Evolutionary conservation across 2,888 invertebrate species (phyloP), one percentile per base, ranked within the genome.

Genomic region (Bimastos eiseni): DNA sequence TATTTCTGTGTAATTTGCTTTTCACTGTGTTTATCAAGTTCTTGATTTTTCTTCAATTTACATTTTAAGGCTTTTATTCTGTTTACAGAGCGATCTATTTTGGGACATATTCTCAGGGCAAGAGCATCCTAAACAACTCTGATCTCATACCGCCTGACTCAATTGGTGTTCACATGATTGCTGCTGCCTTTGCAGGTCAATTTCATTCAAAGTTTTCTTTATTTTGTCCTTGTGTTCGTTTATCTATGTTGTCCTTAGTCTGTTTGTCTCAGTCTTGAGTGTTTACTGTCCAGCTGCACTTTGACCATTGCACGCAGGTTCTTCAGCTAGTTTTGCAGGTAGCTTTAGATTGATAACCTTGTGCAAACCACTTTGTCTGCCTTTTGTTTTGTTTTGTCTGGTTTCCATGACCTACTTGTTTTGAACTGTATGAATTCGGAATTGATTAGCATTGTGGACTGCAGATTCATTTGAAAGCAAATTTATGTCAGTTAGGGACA

Each of bases 141-240:
- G 70, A 11, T 70, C 86, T 91, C 19, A 6, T 91, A 21, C 41
- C 90, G 19, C 92, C 92, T 17, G 94, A 94, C 91, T 94, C 94
- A 38, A 94, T 93, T 88, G 91, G 94, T n/a, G 94, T 94, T 70
- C 95, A 94, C 95, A 97, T 99, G 93, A 96, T 97, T 94, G 98
- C 99, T 92, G 99, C 99, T 89, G 97, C 98, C 91, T 97, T 97
- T 95, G 99, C 98, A 95, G 98, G 97, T 97, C n/a, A n/a, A 11
- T 8, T 70, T 70, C 30, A 70, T 70, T 70, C 70, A 70, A n/a
- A 70, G 5, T n/a, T 49, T n/a, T 17, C 17, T 70, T 30, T n/a
- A 41, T 41, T n/a, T 3, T 70, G 70, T 70, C n/a, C 17, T 30
- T 70, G 11, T n/a, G 70, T n/a, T 2, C 13, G n/a, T 70, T n/a